A percentile compares a stretch with the other conserved stretches of the same genome.
Conservation (phyloP, 2,888 invertebrate species). For the Silvanus unidentatus region DNA sequence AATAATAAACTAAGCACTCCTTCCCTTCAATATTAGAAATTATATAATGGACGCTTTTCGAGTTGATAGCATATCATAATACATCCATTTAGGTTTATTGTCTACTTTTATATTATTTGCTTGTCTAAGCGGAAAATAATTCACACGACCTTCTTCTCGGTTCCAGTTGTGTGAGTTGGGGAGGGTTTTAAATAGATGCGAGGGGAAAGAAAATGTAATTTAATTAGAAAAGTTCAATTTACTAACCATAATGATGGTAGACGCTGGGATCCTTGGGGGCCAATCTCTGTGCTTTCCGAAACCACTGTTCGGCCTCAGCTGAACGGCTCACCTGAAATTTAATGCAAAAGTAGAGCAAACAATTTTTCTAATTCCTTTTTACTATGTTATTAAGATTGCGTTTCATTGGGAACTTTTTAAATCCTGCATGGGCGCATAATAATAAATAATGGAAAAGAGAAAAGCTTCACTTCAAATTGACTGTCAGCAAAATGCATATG, state of each 20-base stretch:
- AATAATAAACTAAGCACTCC: constrained; percentile 6
- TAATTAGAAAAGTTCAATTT: constrained; percentile 12
- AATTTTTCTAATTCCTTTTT: too few relatives aligned
- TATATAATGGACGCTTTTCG: not conserved
- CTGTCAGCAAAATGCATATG: too few relatives aligned
- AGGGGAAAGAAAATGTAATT: constrained; percentile 3
- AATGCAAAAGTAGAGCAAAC: constrained; percentile 7
- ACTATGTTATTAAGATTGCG: too few relatives aligned
- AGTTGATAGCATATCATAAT: constrained; percentile 6
- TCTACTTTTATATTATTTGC: constrained; percentile 5
- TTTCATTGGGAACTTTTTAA: too few relatives aligned
- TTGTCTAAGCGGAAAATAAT: constrained; percentile 2
- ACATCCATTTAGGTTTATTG: constrained; percentile 6
- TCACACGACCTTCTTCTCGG: not conserved
- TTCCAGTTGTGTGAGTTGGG: not conserved
- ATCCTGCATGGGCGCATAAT: too few relatives aligned
- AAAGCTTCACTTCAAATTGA: too few relatives aligned
- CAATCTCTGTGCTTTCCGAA: constrained; percentile 73
- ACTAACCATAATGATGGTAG: constrained; percentile 84
- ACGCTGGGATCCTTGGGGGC: constrained; percentile 80
- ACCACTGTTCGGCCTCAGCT: constrained; percentile 84
- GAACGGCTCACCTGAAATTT: constrained; percentile 65
- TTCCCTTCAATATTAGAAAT: constrained; percentile 3
- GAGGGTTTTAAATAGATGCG: not conserved
- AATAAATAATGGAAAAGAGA: too few relatives aligned